Base-by-base conservation (phyloP, 2,888 invertebrate genomes). In the Nesidiocoris tenuis region DNA sequence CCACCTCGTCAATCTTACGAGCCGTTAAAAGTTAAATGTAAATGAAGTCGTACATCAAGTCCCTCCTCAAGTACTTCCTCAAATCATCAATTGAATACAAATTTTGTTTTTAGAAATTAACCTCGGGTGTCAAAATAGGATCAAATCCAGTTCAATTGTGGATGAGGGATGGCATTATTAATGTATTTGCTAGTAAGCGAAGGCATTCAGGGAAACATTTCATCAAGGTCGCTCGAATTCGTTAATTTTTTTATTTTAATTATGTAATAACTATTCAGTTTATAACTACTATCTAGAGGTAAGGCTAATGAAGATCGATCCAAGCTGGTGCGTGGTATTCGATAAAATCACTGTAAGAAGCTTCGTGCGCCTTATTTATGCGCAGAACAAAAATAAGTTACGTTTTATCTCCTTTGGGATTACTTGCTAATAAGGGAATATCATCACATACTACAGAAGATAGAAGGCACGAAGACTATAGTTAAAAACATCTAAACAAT, bases 401-500 rank as follows among this genome's bases (percentile, higher is more conserved):
- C 21, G 18, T 21, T 57, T 22, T 55, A 22, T 22, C n/a, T 17
- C 17, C 23, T 57, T 22, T n/a, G 18, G 23, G 68, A 24, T 16
- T 71, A 59, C 18, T 24, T 61, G 1, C 16, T n/a, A 21, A 54
- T 63, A 56, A 2, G 72, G 57, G 74, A 65, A 56, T 55, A 63
- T 64, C 65, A 65, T 65, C 65, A 74, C 74, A 57, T 57, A 74
- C 74, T 74, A 74, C 64, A 24, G 55, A 74, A 74, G 65, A 61
- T 70, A 65, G 74, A 74, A 74, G 74, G 74, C 74, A 74, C 74
- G 61, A 65, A 74, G 64, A 74, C 74, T 74, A 74, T 65, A 74
- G 65, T 64, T 74, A 74, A 55, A 63, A 39, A 61, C 61, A 25
- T 61, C 59, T 71, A 39, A 57, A 59, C 24, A 17, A 61, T 54